Evolutionary conservation across 2,797 vertebrate genomes (phyloP).

Genomic region (Anisognathus igniventris): DNA sequence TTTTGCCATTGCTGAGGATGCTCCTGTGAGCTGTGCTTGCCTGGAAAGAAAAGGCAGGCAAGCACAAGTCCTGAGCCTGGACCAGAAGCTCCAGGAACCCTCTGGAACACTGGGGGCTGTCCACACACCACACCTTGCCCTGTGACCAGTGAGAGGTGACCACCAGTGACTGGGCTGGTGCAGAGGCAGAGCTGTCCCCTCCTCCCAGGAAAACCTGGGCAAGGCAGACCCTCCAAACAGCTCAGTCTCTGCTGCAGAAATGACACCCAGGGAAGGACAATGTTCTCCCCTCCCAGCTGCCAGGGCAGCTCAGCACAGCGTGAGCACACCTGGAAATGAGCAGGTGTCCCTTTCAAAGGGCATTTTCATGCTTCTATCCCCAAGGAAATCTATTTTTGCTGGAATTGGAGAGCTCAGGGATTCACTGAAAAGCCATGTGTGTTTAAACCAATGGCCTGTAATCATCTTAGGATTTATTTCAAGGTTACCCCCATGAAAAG

Average conservation of each 20-base stretch:
- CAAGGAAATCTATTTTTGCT: background rate
- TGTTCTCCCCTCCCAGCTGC: background rate
- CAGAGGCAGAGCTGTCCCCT: background rate
- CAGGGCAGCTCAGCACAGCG: background rate
- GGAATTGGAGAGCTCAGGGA: background rate
- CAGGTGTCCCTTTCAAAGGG: background rate
- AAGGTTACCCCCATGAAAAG: background rate
- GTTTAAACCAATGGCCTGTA: background rate
- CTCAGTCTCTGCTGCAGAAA: background rate
- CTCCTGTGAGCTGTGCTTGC: background rate
- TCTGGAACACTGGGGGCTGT: background rate
- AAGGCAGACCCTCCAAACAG: background rate
- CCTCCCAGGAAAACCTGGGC: background rate
- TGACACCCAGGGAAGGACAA: fast-evolving
- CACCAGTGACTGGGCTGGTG: fast-evolving
- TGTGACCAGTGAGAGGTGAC: background rate
- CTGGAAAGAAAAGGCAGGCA: background rate
- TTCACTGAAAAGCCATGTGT: background rate
- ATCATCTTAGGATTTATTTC: background rate
- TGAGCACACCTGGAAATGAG: background rate
- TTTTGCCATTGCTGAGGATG: background rate
- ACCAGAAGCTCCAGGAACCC: background rate
- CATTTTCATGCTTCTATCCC: background rate
- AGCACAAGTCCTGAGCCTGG: background rate
- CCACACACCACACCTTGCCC: fast-evolving